Conservation (phyloP, 2,888 invertebrate species). For the Choreutis nemorana region DNA sequence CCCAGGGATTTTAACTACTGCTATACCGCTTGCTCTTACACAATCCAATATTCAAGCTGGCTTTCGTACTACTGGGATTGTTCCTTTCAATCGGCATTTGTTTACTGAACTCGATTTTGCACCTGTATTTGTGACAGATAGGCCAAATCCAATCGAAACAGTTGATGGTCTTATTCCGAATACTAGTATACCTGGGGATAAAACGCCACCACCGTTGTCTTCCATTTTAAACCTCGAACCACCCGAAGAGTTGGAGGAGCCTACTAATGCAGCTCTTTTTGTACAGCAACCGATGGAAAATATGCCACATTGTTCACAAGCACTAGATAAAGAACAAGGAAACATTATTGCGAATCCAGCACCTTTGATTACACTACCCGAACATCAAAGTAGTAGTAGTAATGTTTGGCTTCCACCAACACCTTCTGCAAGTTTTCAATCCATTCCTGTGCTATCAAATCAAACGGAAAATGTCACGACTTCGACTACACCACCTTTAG, state of each 20-base stretch:
- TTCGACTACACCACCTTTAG: neutral
- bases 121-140: neutral
- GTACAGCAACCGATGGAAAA: too few relatives aligned
- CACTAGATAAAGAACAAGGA: too few relatives aligned
- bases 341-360: too few relatives aligned
- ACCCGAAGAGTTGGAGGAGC: constrained; percentile 1
- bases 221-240: constrained; percentile 1
- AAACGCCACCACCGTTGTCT: neutral
- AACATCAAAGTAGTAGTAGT: too few relatives aligned
- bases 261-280: neutral
- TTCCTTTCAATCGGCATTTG: neutral
- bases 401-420: too few relatives aligned
- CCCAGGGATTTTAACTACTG: constrained; percentile 1
- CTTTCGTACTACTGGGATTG: constrained; percentile 2
- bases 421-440: too few relatives aligned
- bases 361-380: too few relatives aligned
- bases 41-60: constrained; percentile 2
- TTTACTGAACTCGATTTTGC: neutral
- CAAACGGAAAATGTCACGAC: too few relatives aligned
- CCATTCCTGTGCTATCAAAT: constrained; percentile 1
- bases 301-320: too few relatives aligned
- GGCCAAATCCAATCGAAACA: neutral
- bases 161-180: neutral
- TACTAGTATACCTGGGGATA: neutral
- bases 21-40: constrained; percentile 3